These are phyloP conservation scores for Recurvirostra avosetta DNA, from an alignment of 2,113 vertebrate species.

Conservation along the genomic window DNA sequence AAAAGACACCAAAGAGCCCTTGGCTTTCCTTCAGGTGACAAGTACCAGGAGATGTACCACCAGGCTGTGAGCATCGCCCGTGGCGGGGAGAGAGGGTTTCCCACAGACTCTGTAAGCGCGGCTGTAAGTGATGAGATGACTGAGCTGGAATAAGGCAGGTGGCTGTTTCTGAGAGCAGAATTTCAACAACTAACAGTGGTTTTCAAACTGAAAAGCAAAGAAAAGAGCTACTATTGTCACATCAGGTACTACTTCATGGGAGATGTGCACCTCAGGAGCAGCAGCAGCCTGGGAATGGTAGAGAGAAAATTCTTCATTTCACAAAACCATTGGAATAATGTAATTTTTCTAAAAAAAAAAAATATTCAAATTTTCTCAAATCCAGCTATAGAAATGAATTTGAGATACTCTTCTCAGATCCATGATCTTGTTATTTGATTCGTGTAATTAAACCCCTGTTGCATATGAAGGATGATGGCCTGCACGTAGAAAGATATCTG, in stretches of 20 bases:
- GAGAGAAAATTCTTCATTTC: neutral
- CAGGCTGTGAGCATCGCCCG: accelerated
- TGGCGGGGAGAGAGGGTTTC: accelerated
- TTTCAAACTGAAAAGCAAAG: neutral
- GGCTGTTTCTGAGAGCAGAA: neutral
- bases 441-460: neutral
- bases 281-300: neutral
- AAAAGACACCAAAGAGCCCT: neutral
- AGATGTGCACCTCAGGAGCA: neutral
- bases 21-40: neutral
- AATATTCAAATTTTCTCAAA: neutral
- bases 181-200: neutral
- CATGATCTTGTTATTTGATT: neutral
- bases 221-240: neutral
- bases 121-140: neutral
- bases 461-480: neutral
- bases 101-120: neutral
- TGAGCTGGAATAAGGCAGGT: neutral
- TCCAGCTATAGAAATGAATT: neutral
- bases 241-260: neutral
- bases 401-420: neutral
- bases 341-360: neutral
- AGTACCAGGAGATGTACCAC: neutral
- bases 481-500: neutral
- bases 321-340: neutral